Percentiles rank a stretch among this genome's conserved stretches.
These are phyloP conservation scores for Bembecia ichneumoniformis DNA, from an alignment of 2,888 invertebrate species.

Conservation along the genomic window DNA sequence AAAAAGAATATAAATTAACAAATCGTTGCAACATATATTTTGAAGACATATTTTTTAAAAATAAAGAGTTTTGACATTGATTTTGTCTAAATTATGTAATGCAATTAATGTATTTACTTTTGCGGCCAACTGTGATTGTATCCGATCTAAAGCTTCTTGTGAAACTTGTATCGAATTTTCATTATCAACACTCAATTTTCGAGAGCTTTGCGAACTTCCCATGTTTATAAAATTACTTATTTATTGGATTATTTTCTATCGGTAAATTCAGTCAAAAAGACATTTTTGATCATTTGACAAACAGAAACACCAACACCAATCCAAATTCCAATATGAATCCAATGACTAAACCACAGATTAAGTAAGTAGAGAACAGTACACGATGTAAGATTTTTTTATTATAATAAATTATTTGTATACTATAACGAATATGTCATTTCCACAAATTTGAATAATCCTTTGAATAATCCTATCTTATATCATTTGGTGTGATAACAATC, in stretches of 20 bases:
- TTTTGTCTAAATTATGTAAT: constrained; percentile 69
- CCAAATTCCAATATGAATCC: no score
- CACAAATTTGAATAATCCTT: no score
- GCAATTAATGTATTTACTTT: constrained; percentile 52
- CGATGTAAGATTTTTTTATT: no score
- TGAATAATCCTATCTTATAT: no score
- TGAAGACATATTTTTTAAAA: no score
- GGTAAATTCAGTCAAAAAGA: constrained; percentile 57
- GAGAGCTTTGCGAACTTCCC: constrained; percentile 73
- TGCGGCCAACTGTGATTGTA: constrained; percentile 53
- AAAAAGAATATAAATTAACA: background rate
- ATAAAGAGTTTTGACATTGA: constrained; percentile 55
- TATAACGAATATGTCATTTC: no score
- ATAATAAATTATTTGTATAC: no score
- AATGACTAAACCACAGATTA: no score
- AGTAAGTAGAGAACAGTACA: no score
- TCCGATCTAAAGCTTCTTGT: constrained; percentile 61
- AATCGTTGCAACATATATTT: no score
- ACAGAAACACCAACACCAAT: no score
- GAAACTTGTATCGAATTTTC: constrained; percentile 66
- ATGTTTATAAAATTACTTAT: constrained; percentile 52
- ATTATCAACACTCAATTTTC: constrained; percentile 63
- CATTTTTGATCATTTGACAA: constrained; percentile 30
- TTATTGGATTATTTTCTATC: constrained; percentile 39
- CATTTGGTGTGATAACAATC: no score